Base-by-base conservation (phyloP, 2,888 invertebrate species). In the Mayetiola destructor region DNA sequence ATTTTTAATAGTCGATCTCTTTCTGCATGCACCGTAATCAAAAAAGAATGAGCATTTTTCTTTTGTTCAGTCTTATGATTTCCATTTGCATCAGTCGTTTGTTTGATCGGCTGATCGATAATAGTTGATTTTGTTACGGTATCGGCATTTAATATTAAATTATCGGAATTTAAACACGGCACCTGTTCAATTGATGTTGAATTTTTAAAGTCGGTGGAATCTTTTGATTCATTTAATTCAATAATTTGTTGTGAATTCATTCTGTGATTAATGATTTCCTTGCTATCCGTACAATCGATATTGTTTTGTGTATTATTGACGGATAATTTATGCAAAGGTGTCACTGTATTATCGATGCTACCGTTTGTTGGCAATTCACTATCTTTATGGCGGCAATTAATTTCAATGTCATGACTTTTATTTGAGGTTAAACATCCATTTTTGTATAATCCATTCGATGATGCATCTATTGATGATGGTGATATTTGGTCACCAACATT, bases 31-130 rank as follows among this genome's bases (percentile, higher is more conserved):
- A 89, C 76, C 65, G 88, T 70, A 64, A 78, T 78, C 62, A 89
- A 70, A 72, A 88, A 92, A 70, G 87, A 85, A 68, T 86, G 79
- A 21, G 84, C 91, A 70, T 88, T 83, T 64, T 80, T 84, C 60
- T 27, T 53, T 2, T 48, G 48, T 27, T 77, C 77, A 60, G 68
- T 74, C 59, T 60, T 48, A 56, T 42, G 39, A 35, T 56, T 48
- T 21, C 40, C 56, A 23, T 37, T 37, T 60, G 64, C 64, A 63
- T 72, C 73, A 72, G 73, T 71, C 69, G 71, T 68, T 61, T n/a
- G n/a, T n/a, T n/a, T n/a, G 32, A 12, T 32, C 6, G 12, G 12
- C 32, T 32, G 6, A 9, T 32, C 32, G 32, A 32, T 32, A 12
- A 32, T n/a, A n/a, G n/a, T n/a, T n/a, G n/a, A n/a, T n/a, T n/a